phyloP scores from a whole-genome alignment of 2,888 invertebrate species.

The Chorisops tibialis region DNA sequence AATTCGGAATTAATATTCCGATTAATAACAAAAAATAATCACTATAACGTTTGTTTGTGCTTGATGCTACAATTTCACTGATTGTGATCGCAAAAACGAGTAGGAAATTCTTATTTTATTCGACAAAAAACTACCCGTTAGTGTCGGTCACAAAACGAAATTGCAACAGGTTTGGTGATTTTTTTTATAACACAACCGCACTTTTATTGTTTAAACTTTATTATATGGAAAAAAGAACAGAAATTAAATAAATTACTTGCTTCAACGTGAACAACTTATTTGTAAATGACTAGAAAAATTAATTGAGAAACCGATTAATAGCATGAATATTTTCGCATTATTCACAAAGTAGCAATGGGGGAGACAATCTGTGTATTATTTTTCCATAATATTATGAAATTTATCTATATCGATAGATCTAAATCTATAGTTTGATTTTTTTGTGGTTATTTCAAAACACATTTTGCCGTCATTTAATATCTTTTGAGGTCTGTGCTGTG shows the following conservation, averaged over 20 bases:
- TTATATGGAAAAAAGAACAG: not conserved
- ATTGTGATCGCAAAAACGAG: conserved; percentile 55
- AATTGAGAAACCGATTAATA: conserved; percentile 39
- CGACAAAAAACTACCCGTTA: conserved; percentile 49
- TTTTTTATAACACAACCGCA: not conserved
- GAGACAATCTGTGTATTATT: not conserved
- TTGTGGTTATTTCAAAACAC: conserved; percentile 26
- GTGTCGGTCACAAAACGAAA: conserved; percentile 55
- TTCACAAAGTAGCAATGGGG: conserved; percentile 4
- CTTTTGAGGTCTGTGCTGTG: not conserved
- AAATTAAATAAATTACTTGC: conserved; percentile 16
- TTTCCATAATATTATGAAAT: not conserved
- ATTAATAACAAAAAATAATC: not conserved
- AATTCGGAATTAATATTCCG: too few species aligned
- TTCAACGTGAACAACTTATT: conserved; percentile 34
- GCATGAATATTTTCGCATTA: conserved; percentile 20
- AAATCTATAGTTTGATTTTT: not conserved
- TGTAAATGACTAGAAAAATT: conserved; percentile 37
- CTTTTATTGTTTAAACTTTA: not conserved
- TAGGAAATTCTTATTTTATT: conserved; percentile 37
- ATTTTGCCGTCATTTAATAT: conserved; percentile 13
- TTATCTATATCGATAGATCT: too few species aligned
- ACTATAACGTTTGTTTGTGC: not conserved
- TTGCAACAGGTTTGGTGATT: conserved; percentile 37
- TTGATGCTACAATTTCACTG: conserved; percentile 49